Base-by-base conservation (phyloP, 2,797 vertebrate species). In the Anolis apletophallus region DNA sequence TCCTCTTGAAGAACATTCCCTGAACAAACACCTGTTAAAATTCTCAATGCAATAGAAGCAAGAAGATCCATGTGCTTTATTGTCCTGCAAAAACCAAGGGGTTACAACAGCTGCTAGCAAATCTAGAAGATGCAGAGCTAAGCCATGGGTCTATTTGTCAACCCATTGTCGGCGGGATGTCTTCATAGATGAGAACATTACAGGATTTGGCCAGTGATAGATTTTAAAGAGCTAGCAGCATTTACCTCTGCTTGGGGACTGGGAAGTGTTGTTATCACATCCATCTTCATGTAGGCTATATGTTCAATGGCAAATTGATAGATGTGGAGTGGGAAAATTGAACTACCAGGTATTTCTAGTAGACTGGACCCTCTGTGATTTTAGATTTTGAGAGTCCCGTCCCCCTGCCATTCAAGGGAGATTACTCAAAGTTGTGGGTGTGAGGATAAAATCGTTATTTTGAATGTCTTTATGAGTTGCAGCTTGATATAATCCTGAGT, bases 21-120 rank as follows among this genome's bases (percentile, higher is more conserved):
- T 87, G 87, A 86, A 83, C 1, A 91, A 76, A 26, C 2, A 0
- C 67, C 55, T 89, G 26, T 81, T 87, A 81, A 84, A 0, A 71
- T 86, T 68, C 69, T 87, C 13, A 16, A 50, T 21, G 0, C 12
- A 32, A 74, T 52, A 88, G 81, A 64, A 78, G 75, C 23, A 50
- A 36, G 67, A 83, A 54, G 68, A 2, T n/a, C 36, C 88, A 84
- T 91, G 13, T 83, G 81, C 55, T 79, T 40, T 72, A 67, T 85
- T 86, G n/a, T 81, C 71, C 59, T 36, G 81, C 83, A 67, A 50
- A 29, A 88, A 81, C 78, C 59, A 83, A 0, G 5, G 46, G 36
- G 71, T 77, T 88, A 52, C 73, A 77, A 81, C 74, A 91, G 84
- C 90, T 94, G 74, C 73, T 90, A 92, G 81, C 82, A 91, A 73